Base-by-base conservation (phyloP, 2,797 vertebrate genomes). In the Anisognathus igniventris region DNA sequence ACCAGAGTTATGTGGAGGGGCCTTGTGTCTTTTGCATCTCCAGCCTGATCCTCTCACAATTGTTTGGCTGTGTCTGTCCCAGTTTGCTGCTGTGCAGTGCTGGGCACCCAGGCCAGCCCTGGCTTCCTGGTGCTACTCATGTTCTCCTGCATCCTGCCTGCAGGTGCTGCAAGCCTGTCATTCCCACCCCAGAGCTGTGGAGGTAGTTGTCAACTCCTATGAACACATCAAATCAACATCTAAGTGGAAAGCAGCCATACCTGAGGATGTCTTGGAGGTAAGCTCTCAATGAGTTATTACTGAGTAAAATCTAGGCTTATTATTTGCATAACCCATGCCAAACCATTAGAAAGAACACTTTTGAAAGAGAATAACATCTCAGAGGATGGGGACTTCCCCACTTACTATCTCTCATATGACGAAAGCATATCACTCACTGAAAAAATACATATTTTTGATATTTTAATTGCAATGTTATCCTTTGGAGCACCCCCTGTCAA, bases 141-240 rank as follows among this genome's bases (percentile, higher is more conserved):
- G 23, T 13, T 88, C 22, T 82, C 56, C 86, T 81, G 13, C 35
- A 19, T 91, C 89, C 66, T 53, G 61, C 72, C 39, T 77, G 23
- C 95, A 99, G 99, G 99, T 99, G 88, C 96, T 99, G 81, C 98
- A 99, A 97, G 97, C 98, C 70, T 99, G 99, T 83, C 96, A 98
- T 61, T 97, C 98, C 84, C 98, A 95, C 76, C 99, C 99, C 39
- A 98, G 95, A 89, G 98, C 98, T 7, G 96, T 99, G 20, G 99
- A 99, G 95, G 96, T 99, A 44, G 96, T 99, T 10, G 96, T 98
- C 71, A 99, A 99, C 89, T 98, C 98, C 30, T 99, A 99, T 0
- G 98, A 99, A 72, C 97, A 96, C 76, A 98, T 99, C 91, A 98
- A 97, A 71, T 97, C 98, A 33, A 99, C 98, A 8, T 96, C 83